Conservation (phyloP, 2,888 invertebrate genomes). For the Orthosia cruda region DNA sequence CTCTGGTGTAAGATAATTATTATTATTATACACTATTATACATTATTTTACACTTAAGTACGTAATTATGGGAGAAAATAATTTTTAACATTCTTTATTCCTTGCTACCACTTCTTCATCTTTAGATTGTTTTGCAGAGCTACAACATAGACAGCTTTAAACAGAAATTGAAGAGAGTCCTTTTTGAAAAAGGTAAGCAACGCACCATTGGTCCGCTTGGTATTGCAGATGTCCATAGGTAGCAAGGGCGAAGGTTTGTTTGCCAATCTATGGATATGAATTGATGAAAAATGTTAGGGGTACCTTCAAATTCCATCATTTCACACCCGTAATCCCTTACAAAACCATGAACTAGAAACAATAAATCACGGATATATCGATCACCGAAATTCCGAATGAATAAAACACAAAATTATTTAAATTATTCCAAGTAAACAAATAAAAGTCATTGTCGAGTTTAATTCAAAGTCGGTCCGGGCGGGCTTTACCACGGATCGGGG, state of each 20-base stretch:
- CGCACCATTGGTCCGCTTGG: too few species aligned
- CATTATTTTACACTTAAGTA: too few species aligned
- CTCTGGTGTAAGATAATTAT: too few species aligned
- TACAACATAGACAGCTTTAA: not conserved
- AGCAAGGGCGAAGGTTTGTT: not conserved
- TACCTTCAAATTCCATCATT: too few species aligned
- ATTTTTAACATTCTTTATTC: too few species aligned
- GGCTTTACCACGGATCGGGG: conserved; percentile 53
- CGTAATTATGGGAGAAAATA: too few species aligned
- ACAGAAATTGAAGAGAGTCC: too few species aligned
- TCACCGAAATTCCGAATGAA: conserved; percentile 48
- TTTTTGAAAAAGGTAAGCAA: too few species aligned
- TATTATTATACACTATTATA: too few species aligned
- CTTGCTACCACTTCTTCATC: too few species aligned
- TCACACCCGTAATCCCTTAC: not conserved
- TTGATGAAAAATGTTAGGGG: too few species aligned
- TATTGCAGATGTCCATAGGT: not conserved
- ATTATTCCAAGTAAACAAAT: conserved; percentile 48
- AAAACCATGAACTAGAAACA: conserved; percentile 23
- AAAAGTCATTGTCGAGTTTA: conserved; percentile 54
- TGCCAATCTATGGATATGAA: not conserved
- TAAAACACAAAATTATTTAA: conserved; percentile 54
- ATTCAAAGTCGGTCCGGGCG: conserved; percentile 43
- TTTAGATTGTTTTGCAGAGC: not conserved
- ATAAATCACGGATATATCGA: conserved; percentile 45